phyloP scores from a whole-genome alignment of 2,113 vertebrate species.

The Pangasianodon hypophthalmus region DNA sequence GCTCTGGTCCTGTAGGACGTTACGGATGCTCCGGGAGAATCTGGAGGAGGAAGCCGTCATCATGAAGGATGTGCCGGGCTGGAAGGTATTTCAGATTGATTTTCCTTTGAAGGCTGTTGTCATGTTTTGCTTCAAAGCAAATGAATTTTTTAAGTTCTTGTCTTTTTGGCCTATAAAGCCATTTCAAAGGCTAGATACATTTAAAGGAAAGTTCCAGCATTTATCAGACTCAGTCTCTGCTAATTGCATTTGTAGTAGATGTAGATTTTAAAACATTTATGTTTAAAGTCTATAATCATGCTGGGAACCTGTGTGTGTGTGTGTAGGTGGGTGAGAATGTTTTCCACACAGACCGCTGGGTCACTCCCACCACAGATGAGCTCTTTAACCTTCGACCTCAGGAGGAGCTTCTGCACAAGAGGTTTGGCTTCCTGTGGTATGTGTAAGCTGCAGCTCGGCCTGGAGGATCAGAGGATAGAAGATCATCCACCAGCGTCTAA shows the following conservation, averaged over 20 bases:
- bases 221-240: background rate
- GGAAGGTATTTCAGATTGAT: conserved; percentile 80
- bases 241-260: background rate
- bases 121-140: background rate
- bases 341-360: conserved; percentile 90
- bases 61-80: conserved; percentile 90
- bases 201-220: background rate
- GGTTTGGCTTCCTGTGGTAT: conserved; percentile 77
- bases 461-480: background rate
- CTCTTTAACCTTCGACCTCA: conserved; percentile 78
- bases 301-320: background rate
- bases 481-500: background rate
- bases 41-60: conserved; percentile 87
- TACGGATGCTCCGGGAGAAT: conserved; percentile 83
- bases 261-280: background rate
- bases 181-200: background rate
- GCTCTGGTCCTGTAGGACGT: conserved; percentile 61
- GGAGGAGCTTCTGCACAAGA: conserved; percentile 64
- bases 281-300: background rate
- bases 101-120: background rate
- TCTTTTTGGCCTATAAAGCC: background rate
- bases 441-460: conserved; percentile 61
- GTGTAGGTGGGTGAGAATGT: conserved; percentile 82
- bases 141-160: background rate
- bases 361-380: conserved; percentile 74